Evolutionary conservation across 2,888 invertebrate genomes (phyloP), one percentile per base, ranked within the genome.

Genomic region (Eumacrocentrus americanus): DNA sequence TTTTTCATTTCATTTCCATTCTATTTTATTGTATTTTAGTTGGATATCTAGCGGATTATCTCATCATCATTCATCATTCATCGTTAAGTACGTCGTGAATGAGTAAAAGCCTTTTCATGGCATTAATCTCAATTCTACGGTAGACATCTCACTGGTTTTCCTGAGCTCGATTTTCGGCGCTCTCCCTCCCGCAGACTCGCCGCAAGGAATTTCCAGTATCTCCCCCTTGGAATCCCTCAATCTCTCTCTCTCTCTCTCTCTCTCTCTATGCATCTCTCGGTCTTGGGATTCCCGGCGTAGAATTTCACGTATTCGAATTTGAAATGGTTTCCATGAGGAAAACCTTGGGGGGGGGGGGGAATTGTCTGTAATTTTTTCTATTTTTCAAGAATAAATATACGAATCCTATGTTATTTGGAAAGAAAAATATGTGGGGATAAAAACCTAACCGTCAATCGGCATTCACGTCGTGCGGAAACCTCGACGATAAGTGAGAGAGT

Each of bases 281-380:
- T 34, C 9, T 25, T 44, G 54, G 46, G 48, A 60, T 60, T 60
- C 60, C 60, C 18, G 48, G 54, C 44, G 44, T 22, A 60, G 55
- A 63, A 68, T 68, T 67, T 64, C 67, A 64, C 62, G 65, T 66
- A 67, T 67, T 68, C 64, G 61, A 68, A 66, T 65, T 62, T 57
- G 56, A 58, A 47, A 67, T 60, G 63, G 64, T 61, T n/a, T n/a
- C n/a, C n/a, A n/a, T n/a, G n/a, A n/a, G n/a, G n/a, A 50, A 23
- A 35, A 50, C 18, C 22, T 51, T n/a, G n/a, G n/a, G n/a, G n/a
- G n/a, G 23, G 44, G 46, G 46, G 12, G 2, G 0, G 12, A 47
- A 47, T 25, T 47, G n/a, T 14, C 29, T 29, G 9, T 29, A 29
- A 4, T 29, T 29, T 29, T 29, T 6, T 29, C 29, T 29, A 29